phyloP scores from a whole-genome alignment of 2,888 invertebrate genomes.

The Blastobasis adustella region DNA sequence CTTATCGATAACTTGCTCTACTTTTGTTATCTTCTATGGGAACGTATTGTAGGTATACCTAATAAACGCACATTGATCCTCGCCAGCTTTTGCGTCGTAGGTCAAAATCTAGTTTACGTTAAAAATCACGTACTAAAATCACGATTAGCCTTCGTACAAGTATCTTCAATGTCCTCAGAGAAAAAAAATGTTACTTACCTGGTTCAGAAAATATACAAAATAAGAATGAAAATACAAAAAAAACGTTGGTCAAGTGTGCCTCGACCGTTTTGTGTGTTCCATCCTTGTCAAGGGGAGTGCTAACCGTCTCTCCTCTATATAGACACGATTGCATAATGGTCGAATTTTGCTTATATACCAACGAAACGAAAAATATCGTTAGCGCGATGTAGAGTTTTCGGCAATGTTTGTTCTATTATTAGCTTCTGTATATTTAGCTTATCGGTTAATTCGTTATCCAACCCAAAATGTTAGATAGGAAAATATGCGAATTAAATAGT shows the following conservation, averaged over 20 bases:
- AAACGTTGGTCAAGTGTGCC: conserved; percentile 47
- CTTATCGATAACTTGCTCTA: too few relatives aligned
- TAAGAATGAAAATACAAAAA: conserved; percentile 19
- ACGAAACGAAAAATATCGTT: conserved; percentile 14
- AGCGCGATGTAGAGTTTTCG: conserved; percentile 23
- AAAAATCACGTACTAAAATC: neutral
- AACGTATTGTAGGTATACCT: too few relatives aligned
- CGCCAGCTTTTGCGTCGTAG: too few relatives aligned
- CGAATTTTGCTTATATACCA: conserved; percentile 10
- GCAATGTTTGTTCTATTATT: too few relatives aligned
- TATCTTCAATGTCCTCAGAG: too few relatives aligned
- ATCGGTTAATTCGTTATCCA: neutral
- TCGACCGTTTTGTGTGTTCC: conserved; percentile 68
- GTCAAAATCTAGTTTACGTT: neutral
- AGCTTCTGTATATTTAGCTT: too few relatives aligned
- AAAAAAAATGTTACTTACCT: too few relatives aligned
- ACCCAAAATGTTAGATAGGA: neutral
- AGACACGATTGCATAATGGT: conserved; percentile 77
- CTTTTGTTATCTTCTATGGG: too few relatives aligned
- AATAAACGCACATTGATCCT: too few relatives aligned
- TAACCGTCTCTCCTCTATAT: conserved; percentile 99
- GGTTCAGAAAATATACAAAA: neutral
- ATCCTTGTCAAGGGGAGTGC: conserved; percentile 98
- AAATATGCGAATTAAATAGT: neutral
- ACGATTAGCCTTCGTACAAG: neutral